Evolutionary conservation across 2,113 vertebrate species (phyloP).

Genomic region (Oostethus manadensis): DNA sequence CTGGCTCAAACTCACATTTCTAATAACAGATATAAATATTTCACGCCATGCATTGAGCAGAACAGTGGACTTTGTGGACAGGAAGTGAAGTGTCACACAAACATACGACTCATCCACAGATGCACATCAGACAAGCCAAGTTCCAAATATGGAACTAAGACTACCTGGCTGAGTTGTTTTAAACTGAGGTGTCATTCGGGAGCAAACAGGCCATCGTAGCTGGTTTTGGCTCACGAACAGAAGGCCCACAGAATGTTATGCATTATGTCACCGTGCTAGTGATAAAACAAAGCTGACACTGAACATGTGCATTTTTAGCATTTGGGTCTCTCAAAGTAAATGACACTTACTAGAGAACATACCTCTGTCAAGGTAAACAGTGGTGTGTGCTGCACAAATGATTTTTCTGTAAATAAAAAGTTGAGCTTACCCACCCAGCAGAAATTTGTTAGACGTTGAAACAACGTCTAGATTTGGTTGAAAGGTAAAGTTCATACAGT

Average conservation of each 20-base stretch:
- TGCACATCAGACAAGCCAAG: conserved; percentile 14
- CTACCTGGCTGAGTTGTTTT: conserved; percentile 36
- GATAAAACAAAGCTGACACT: too few species aligned
- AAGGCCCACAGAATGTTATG: conserved; percentile 33
- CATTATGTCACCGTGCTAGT: conserved; percentile 4
- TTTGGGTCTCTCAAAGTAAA: too few species aligned
- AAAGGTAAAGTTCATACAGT: too few species aligned
- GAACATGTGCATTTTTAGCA: too few species aligned
- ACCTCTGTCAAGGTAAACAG: too few species aligned
- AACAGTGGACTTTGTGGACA: conserved; percentile 13
- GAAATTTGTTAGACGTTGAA: too few species aligned
- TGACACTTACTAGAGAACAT: too few species aligned
- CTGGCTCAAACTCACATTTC: too few species aligned
- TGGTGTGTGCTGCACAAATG: too few species aligned
- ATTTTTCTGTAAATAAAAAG: too few species aligned
- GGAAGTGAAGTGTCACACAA: conserved; percentile 50
- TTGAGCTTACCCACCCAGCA: too few species aligned
- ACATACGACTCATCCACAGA: conserved; percentile 40
- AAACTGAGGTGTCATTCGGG: conserved; percentile 3
- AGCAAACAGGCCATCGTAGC: background rate
- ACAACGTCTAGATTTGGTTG: too few species aligned
- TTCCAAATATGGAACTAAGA: conserved; percentile 55
- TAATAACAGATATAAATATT: background rate
- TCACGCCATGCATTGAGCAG: conserved; percentile 9
- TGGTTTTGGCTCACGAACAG: conserved; percentile 31